phyloP scores from a whole-genome alignment of 2,797 vertebrate genomes.

The Danio kyathit region DNA sequence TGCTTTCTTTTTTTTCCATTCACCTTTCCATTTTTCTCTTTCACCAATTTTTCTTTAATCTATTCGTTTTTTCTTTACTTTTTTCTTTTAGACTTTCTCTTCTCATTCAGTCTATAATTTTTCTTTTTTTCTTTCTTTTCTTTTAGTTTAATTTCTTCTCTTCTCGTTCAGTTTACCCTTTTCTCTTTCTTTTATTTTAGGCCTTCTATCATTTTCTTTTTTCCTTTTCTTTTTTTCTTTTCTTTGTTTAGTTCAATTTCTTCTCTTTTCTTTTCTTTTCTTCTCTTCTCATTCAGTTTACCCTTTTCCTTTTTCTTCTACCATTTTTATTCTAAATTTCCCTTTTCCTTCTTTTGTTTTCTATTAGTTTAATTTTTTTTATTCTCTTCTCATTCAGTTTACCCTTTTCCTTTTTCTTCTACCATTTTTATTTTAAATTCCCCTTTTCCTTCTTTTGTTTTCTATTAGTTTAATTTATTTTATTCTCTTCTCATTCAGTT shows the following conservation, averaged over 20 bases:
- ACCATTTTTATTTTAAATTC: too few relatives aligned
- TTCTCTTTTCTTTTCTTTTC: background rate
- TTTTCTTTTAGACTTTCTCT: background rate
- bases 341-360: too few relatives aligned
- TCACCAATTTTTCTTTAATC: background rate
- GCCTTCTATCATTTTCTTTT: background rate
- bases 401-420: background rate
- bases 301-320: background rate
- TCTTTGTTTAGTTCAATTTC: background rate
- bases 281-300: background rate
- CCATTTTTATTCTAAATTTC: too few relatives aligned
- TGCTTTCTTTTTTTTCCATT: background rate
- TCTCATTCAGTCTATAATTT: background rate
- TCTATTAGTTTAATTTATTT: too few relatives aligned
- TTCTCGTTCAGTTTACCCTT: too few relatives aligned
- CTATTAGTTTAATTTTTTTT: too few relatives aligned
- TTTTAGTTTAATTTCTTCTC: background rate
- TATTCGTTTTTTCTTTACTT: slow-evolving; percentile 3
- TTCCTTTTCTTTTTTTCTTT: too few relatives aligned
- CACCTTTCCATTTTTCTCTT: background rate
- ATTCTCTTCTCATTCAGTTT: too few relatives aligned
- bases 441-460: too few relatives aligned
- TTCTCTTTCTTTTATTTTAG: background rate
- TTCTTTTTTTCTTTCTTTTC: too few relatives aligned
- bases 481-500: too few relatives aligned